These are phyloP conservation scores for Buathra laborator DNA, from an alignment of 2,888 invertebrate genomes.

Conservation along the genomic window DNA sequence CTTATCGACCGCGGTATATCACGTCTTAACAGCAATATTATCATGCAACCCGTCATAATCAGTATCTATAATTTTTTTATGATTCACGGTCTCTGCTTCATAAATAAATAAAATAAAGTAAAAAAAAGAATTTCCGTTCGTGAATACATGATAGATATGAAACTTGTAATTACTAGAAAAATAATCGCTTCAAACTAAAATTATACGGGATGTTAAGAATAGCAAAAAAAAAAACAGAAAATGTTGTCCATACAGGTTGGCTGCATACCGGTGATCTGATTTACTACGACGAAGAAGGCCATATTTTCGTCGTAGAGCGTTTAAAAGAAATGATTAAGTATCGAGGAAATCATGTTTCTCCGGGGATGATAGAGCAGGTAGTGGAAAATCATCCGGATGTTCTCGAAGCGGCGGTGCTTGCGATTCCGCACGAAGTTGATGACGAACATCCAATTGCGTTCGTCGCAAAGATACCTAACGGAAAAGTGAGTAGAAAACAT, in stretches of 20 bases:
- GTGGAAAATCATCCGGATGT: slow-evolving; percentile 77
- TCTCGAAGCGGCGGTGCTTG: slow-evolving; percentile 78
- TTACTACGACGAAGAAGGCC: slow-evolving; percentile 78
- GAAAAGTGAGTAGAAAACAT: slow-evolving; percentile 69
- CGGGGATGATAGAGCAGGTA: slow-evolving; percentile 78
- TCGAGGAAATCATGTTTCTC: slow-evolving; percentile 78
- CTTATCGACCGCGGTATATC: too few species aligned
- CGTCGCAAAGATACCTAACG: slow-evolving; percentile 69
- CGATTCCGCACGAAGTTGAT: slow-evolving; percentile 76
- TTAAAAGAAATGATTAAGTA: slow-evolving; percentile 81
- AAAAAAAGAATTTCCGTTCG: too few species aligned
- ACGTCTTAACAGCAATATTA: too few species aligned
- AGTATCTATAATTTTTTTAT: too few species aligned
- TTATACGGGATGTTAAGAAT: too few species aligned
- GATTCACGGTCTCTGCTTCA: too few species aligned
- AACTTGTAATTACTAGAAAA: too few species aligned
- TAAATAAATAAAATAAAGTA: too few species aligned
- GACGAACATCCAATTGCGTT: slow-evolving; percentile 81
- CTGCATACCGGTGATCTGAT: slow-evolving; percentile 82
- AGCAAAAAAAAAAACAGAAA: too few species aligned
- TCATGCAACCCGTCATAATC: too few species aligned
- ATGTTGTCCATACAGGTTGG: slow-evolving; percentile 75
- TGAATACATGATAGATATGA: too few species aligned
- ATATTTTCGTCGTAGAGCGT: slow-evolving; percentile 79
- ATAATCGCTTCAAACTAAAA: too few species aligned